Evolutionary conservation across 2,888 invertebrate species (phyloP), one percentile per base, ranked within the genome.

Genomic region (Entomobrya multifasciata): DNA sequence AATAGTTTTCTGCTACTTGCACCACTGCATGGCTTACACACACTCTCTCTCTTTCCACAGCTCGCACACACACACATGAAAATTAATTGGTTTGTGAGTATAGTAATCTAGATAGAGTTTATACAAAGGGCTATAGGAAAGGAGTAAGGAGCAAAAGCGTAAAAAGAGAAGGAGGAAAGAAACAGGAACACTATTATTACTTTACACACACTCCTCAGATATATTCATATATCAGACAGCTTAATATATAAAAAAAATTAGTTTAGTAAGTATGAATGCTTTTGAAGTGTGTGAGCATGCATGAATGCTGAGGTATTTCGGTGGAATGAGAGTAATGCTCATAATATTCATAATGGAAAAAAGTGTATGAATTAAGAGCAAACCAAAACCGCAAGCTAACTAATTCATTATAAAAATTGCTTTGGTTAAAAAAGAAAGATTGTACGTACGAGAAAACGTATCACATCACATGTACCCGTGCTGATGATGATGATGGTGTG

Each of bases 31-130:
- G 55, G 25, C 41, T 15, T 17, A 30, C 13, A 67, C 52, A 20
- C 36, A 4, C 36, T 36, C 36, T 27, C 47, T n/a, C 78, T 78
- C 47, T 27, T 17, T 47, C 10, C 13, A 15, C 49, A 27, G 25
- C 55, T 57, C 57, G 22, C 30, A 5, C n/a, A 5, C 44, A 15
- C 57, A 41, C 25, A 44, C 57, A 82, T 82, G 82, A 82, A 82
- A 82, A 82, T 82, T 82, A 82, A 82, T 82, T 82, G 57, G 82
- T 25, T 49, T 79, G 78, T 55, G 57, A 76, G 76, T 57, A 22
- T 20, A 57, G 76, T 76, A 76, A 57, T 76, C 76, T 76, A 76
- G 55, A 55, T 41, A 76, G 57, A 76, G 76, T 55, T 10, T n/a
- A n/a, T n/a, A n/a, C n/a, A n/a, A n/a, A n/a, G n/a, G n/a, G n/a